Percentiles rank a stretch among this genome's conserved stretches.
These are phyloP conservation scores for Siniperca knerii DNA, from an alignment of 2,113 vertebrate genomes.

Conservation along the genomic window DNA sequence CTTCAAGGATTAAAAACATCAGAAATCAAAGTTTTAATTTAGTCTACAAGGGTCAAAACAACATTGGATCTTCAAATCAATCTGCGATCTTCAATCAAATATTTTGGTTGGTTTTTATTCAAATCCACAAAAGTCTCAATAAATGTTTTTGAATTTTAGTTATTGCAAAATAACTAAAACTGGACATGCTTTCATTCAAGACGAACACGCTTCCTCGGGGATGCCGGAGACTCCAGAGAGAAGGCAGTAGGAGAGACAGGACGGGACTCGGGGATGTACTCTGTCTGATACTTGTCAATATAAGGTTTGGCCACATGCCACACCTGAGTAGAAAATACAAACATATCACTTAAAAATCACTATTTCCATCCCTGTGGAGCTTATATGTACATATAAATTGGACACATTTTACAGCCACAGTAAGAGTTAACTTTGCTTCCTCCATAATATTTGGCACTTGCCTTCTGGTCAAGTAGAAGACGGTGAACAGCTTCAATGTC, in stretches of 20 bases:
- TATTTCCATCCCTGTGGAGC: neutral
- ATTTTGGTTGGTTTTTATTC: neutral
- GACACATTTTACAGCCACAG: neutral
- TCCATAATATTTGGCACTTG: constrained; percentile 51
- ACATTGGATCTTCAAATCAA: constrained; percentile 22
- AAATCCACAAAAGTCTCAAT: constrained; percentile 2
- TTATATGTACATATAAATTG: neutral
- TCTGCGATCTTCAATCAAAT: neutral
- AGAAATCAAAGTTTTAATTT: constrained; percentile 4
- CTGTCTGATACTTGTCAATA: constrained; percentile 94
- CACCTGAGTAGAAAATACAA: constrained; percentile 83
- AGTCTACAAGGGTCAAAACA: neutral
- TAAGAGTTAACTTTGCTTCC: neutral
- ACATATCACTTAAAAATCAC: neutral
- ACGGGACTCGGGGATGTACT: constrained; percentile 92
- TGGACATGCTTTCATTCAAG: constrained; percentile 73
- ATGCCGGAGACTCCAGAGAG: constrained; percentile 86
- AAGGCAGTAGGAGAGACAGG: constrained; percentile 96
- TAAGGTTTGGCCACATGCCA: constrained; percentile 96
- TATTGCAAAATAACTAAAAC: neutral
- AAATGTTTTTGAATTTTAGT: neutral
- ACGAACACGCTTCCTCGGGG: constrained; percentile 81
- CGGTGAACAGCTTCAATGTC: constrained; percentile 94
- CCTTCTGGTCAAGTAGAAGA: constrained; percentile 94
- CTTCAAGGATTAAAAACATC: constrained; percentile 10